Percentiles rank a stretch among this genome's conserved stretches.
phyloP scores from a whole-genome alignment of 2,113 vertebrate species.

The Urocolius indicus region DNA sequence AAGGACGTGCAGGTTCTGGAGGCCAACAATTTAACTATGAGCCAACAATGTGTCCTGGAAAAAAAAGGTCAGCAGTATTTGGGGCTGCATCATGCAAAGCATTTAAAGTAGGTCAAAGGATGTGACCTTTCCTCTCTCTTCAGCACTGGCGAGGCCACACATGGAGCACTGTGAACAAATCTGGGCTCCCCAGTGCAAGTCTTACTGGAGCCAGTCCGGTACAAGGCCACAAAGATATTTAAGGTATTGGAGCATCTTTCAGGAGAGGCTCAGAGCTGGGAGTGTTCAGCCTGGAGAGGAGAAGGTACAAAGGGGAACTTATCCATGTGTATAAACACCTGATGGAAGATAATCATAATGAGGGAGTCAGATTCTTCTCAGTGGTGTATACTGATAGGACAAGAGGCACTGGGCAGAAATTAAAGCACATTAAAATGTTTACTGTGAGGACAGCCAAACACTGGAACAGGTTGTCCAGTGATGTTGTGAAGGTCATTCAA shows the following conservation, averaged over 20 bases:
- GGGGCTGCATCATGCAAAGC: not conserved
- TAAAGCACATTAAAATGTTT: not conserved
- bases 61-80: not conserved
- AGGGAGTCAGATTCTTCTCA: not conserved
- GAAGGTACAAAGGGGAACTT: not conserved
- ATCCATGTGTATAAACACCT: not conserved
- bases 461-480: not conserved
- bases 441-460: not conserved
- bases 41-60: not conserved
- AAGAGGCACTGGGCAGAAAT: not conserved
- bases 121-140: not conserved
- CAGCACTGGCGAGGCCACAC: not conserved
- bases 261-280: not conserved
- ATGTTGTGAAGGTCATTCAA: not conserved
- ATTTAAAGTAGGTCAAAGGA: not conserved
- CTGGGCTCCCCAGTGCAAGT: not conserved
- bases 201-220: not conserved
- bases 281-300: not conserved
- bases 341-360: not conserved
- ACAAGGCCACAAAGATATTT: not conserved
- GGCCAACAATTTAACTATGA: not conserved
- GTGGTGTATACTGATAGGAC: not conserved
- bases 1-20: not conserved
- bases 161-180: not conserved
- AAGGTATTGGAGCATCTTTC: not conserved